phyloP scores from a whole-genome alignment of 2,888 invertebrate genomes.

The Apamea epomidion region DNA sequence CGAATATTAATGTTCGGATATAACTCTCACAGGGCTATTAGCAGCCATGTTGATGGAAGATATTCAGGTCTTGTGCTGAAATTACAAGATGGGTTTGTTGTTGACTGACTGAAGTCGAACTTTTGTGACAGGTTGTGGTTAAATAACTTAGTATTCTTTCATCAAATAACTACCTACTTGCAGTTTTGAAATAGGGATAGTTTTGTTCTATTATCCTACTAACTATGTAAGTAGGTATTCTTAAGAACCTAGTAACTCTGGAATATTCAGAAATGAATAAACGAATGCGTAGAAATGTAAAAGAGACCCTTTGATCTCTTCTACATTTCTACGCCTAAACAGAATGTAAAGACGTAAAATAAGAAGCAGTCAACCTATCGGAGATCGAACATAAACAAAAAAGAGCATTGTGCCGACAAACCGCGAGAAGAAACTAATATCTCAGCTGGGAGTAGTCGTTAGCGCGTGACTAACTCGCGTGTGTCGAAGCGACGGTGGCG shows the following conservation, averaged over 20 bases:
- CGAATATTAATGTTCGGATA: constrained; percentile 16
- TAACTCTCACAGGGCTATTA: constrained; percentile 24
- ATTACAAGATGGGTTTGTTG: constrained; percentile 16
- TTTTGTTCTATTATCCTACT: not conserved
- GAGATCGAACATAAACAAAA: constrained; percentile 22
- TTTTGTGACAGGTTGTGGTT: constrained; percentile 2
- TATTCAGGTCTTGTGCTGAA: not conserved
- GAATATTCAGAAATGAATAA: not conserved
- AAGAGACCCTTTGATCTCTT: too few relatives aligned
- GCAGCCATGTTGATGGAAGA: constrained; percentile 31
- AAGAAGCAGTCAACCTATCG: not conserved
- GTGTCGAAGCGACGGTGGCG: not conserved
- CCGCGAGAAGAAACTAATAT: constrained; percentile 29
- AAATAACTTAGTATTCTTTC: not conserved
- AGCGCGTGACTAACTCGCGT: not conserved
- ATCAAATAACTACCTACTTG: not conserved
- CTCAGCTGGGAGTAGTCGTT: constrained; percentile 5
- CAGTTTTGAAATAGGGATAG: not conserved
- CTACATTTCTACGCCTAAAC: not conserved
- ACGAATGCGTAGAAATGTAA: too few relatives aligned
- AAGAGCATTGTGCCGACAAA: not conserved
- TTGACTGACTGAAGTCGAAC: not conserved
- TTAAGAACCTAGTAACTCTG: not conserved
- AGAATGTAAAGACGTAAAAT: not conserved
- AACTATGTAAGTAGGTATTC: not conserved